Conservation (phyloP, 2,888 invertebrate species). For the Gonocerus acuteangulatus region DNA sequence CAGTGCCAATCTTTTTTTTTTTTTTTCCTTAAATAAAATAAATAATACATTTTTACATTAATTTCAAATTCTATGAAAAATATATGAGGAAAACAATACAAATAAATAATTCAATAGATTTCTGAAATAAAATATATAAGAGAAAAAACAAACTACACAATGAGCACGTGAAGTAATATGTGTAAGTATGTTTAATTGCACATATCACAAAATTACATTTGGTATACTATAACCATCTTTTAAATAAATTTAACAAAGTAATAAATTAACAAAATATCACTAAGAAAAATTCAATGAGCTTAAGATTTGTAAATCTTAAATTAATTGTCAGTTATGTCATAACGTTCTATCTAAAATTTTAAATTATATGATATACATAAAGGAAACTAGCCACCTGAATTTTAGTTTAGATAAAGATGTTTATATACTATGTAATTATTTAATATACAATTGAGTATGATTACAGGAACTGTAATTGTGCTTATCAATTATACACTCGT, state of each 20-base stretch:
- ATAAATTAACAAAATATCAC: conserved; percentile 1
- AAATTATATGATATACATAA: background rate
- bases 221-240: background rate
- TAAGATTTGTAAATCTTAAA: background rate
- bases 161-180: too few relatives aligned
- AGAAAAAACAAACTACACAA: background rate
- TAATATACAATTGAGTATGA: background rate
- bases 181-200: too few relatives aligned
- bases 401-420: background rate
- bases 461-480: conserved; percentile 1
- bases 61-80: background rate
- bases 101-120: background rate
- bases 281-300: background rate
- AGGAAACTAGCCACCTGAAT: background rate
- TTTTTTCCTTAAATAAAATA: background rate
- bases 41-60: background rate
- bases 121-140: conserved; percentile 1
- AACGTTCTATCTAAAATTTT: background rate
- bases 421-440: background rate
- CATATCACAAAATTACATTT: too few relatives aligned
- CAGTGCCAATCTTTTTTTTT: background rate
- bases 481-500: background rate
- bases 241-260: too few relatives aligned
- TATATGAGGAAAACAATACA: background rate
- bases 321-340: background rate